Conservation (phyloP, 2,797 vertebrate genomes). For the Eupleurogrammus muticus region DNA sequence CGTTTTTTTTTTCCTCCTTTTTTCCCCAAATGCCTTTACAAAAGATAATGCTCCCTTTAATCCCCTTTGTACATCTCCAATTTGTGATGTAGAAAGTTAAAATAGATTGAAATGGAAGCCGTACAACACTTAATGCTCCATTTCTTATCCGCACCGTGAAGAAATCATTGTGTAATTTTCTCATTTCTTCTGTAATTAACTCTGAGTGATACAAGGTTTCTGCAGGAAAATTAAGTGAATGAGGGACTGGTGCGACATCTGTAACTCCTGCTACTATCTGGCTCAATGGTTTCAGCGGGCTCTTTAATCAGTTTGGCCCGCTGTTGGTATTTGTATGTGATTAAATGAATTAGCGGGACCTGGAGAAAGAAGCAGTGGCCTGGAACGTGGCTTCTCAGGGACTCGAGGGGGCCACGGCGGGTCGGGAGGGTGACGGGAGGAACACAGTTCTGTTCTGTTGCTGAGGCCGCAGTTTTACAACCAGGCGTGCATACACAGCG, state of each 20-base stretch:
- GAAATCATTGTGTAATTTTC: constrained; percentile 30
- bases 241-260: constrained; percentile 27
- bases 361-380: constrained; percentile 48
- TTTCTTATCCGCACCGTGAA: constrained; percentile 12
- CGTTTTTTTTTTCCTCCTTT: constrained; percentile 12
- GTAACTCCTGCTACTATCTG: constrained; percentile 31
- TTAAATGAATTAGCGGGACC: constrained; percentile 66
- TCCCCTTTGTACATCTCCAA: constrained; percentile 19
- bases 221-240: constrained; percentile 22
- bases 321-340: constrained; percentile 56
- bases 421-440: not conserved
- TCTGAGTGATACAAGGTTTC: constrained; percentile 3
- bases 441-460: constrained; percentile 11
- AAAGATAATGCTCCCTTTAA: constrained; percentile 17
- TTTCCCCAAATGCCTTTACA: constrained; percentile 22
- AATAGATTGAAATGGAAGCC: constrained; percentile 12
- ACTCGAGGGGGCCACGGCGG: constrained; percentile 7
- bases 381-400: constrained; percentile 28
- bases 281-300: constrained; percentile 30
- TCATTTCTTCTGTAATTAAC: constrained; percentile 34
- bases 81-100: constrained; percentile 26
- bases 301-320: constrained; percentile 61
- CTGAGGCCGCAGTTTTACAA: constrained; percentile 33
- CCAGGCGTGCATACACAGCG: constrained; percentile 45
- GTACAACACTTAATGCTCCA: not conserved